Conservation (phyloP, 2,888 invertebrate genomes). For the Eucriotettix oculatus region DNA sequence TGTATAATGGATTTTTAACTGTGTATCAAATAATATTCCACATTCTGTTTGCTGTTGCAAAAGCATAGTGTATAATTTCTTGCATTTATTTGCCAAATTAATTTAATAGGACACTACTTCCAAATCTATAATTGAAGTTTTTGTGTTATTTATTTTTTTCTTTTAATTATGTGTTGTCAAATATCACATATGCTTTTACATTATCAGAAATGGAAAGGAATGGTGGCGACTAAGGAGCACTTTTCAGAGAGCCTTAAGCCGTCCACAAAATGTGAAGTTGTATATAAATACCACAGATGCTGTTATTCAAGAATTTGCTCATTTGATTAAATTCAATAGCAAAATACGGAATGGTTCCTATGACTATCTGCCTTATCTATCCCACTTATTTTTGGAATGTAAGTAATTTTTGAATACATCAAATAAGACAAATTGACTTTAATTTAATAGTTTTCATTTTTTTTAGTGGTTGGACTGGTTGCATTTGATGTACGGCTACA, state of each 20-base stretch:
- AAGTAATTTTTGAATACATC: constrained; percentile 20
- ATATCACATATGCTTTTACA: too few relatives aligned
- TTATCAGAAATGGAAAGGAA: constrained; percentile 57
- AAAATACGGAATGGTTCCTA: constrained; percentile 20
- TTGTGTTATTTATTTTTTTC: too few relatives aligned
- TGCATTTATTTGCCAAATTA: too few relatives aligned
- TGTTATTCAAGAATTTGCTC: constrained; percentile 47
- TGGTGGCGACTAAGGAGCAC: constrained; percentile 67
- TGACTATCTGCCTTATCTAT: constrained; percentile 53
- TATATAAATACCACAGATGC: constrained; percentile 47
- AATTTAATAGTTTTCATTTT: background rate
- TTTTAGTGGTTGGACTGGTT: constrained; percentile 55
- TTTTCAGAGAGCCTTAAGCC: constrained; percentile 64
- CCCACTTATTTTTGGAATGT: constrained; percentile 66
- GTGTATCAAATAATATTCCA: too few relatives aligned
- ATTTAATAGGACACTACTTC: too few relatives aligned
- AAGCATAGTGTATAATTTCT: too few relatives aligned
- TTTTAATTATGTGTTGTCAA: too few relatives aligned
- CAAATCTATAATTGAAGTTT: too few relatives aligned
- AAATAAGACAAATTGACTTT: too few relatives aligned
- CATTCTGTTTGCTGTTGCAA: too few relatives aligned
- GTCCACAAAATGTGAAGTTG: constrained; percentile 47
- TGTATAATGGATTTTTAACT: too few relatives aligned
- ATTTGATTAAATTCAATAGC: constrained; percentile 27
- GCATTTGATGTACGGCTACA: constrained; percentile 53